Evolutionary conservation across 2,113 vertebrate species (phyloP), one percentile per base, ranked within the genome.

Genomic region (Camarhynchus parvulus): DNA sequence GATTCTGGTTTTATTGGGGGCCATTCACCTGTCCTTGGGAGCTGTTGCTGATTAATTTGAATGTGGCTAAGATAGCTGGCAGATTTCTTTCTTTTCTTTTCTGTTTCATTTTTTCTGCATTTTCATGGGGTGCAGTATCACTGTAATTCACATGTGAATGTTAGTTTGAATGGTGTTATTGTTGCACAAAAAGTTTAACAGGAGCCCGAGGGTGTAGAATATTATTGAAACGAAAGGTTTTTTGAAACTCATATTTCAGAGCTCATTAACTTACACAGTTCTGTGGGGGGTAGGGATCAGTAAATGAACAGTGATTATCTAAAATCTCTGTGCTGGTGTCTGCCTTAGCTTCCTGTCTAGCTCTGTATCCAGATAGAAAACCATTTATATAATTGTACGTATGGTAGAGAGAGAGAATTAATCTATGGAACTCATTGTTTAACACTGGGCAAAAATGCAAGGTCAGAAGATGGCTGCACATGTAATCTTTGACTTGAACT

Each of bases 101-200:
- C 79, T 63, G 15, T 94, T 95, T 95, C 63, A 90, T 92, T 94
- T 90, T 96, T 76, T 81, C 90, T 86, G 39, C 37, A 24, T 91
- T 96, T 96, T 96, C 90, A 91, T 79, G 80, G 72, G 76, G 88
- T 92, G 88, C 83, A 78, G 61, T 64, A 87, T 88, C 73, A 78
- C 90, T 90, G 64, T 95, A 96, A 93, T 94, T 94, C 96, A 95
- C 92, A 92, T 61, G 75, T 81, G 93, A 94, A 72, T 53, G 86
- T 89, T 93, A 87, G 83, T 95, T 96, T 96, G 88, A 96, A 94
- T 90, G 44, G 88, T 78, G 68, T 97, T 97, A 95, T 96, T 93
- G 95, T 92, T 94, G 88, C 86, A 96, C 96, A 96, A 83, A 95
- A 95, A 95, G 95, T 96, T 97, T 94, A 94, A 94, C 91, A 90